Conservation (phyloP, 1,140 invertebrate genomes). For the Chlorops oryzae region DNA sequence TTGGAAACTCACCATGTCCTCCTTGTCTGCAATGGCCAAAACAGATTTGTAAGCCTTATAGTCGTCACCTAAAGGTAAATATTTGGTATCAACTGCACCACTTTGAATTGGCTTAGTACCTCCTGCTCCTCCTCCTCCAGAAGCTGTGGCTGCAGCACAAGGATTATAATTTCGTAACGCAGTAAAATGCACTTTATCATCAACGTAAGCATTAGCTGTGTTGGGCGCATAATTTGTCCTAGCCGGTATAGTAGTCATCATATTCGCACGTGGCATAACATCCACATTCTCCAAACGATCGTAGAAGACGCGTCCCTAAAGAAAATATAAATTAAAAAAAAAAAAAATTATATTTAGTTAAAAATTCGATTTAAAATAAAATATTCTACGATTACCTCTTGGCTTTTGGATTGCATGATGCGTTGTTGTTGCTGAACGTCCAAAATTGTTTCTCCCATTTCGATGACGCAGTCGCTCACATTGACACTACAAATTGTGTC, state of each 20-base stretch:
- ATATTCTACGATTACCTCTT: conserved; percentile 1
- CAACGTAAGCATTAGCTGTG: conserved; percentile 15
- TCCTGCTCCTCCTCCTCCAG: background rate
- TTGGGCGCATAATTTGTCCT: conserved; percentile 11
- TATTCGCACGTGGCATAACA: conserved; percentile 14
- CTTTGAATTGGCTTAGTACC: too few species aligned
- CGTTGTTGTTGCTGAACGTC: conserved; percentile 18
- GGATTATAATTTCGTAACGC: conserved; percentile 8
- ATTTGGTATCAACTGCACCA: conserved; percentile 11
- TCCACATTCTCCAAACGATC: conserved; percentile 14
- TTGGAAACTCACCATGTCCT: too few species aligned
- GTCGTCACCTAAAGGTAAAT: conserved; percentile 18
- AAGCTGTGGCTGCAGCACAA: too few species aligned
- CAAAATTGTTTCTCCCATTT: conserved; percentile 16
- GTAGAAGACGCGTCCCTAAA: conserved; percentile 12
- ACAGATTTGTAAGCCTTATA: conserved; percentile 19
- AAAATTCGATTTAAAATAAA: background rate
- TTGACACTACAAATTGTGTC: too few species aligned
- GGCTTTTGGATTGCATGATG: conserved; percentile 12
- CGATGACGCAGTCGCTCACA: conserved; percentile 15
- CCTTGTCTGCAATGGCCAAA: too few species aligned
- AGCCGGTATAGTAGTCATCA: background rate
- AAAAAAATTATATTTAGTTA: background rate
- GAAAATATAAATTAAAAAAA: background rate
- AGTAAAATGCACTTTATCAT: conserved; percentile 18